These are phyloP conservation scores for Microplitis deprimator DNA, from an alignment of 2,888 invertebrate genomes.

Conservation along the genomic window DNA sequence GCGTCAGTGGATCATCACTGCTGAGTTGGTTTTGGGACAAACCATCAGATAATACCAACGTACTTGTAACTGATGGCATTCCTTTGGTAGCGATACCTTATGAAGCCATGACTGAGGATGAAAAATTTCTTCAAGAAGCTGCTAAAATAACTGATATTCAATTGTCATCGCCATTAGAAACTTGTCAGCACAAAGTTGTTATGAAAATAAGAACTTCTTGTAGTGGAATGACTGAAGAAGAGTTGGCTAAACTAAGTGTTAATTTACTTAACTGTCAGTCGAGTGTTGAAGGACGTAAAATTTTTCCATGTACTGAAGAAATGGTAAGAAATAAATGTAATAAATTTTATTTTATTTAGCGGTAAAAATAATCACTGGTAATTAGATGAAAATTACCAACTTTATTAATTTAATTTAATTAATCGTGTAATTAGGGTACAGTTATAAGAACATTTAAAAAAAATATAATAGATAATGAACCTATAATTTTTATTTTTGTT, in stretches of 20 bases:
- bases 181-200: conserved; percentile 79
- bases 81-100: conserved; percentile 66
- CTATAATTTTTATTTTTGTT: too few relatives aligned
- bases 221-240: conserved; percentile 76
- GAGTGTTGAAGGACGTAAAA: conserved; percentile 75
- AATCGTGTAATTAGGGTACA: too few relatives aligned
- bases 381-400: not conserved
- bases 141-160: conserved; percentile 75
- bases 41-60: conserved; percentile 50
- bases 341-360: not conserved
- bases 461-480: too few relatives aligned
- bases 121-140: conserved; percentile 78
- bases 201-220: conserved; percentile 76
- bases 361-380: not conserved
- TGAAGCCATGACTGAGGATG: conserved; percentile 72
- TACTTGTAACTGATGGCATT: conserved; percentile 59
- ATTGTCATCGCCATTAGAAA: conserved; percentile 75
- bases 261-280: conserved; percentile 80
- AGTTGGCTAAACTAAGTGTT: conserved; percentile 78
- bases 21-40: conserved; percentile 66
- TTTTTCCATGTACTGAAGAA: conserved; percentile 75
- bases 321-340: conserved; percentile 72
- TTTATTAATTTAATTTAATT: not conserved
- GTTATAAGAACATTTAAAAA: too few relatives aligned
- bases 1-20: conserved; percentile 53